Base-by-base conservation (phyloP, 2,113 vertebrate genomes). In the Regulus satrapa region DNA sequence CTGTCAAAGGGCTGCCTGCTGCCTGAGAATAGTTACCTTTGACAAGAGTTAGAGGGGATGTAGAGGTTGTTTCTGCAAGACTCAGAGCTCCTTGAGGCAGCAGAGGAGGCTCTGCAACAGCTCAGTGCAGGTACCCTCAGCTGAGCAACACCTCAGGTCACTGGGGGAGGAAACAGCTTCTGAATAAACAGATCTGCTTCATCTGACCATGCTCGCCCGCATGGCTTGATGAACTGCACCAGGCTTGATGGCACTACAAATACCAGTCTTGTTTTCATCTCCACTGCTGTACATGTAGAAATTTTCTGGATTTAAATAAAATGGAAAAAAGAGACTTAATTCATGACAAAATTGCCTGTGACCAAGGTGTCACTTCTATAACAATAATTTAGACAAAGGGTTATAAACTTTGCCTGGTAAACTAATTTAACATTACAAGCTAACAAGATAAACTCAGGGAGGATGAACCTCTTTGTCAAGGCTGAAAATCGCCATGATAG, bases 21-120 rank as follows among this genome's bases (percentile, higher is more conserved):
- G 89, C 26, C 89, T 81, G n/a, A 54, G 96, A 97, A 96, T 66
- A 93, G 96, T 73, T 96, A 96, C 76, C 87, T 94, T 95, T 76
- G 85, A 67, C 56, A 58, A 43, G 85, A 83, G 85, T 61, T 88
- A 29, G 88, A 92, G 45, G 63, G 63, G 88, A 89, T 59, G 41
- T 71, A 91, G 78, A 40, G 81, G 62, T 51, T 95, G 31, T 94
- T 97, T 95, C 92, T 95, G 77, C 29, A 81, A 69, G 51, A 36
- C 66, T 95, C 76, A 58, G 69, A 85, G 64, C 74, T 93, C 75
- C 89, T 48, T 72, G 68, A 94, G 92, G 90, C 18, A 66, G 79
- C 5, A n/a, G 41, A 52, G 73, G 86, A 94, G 76, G n/a, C 46
- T 94, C 86, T 85, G 36, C 76, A 87, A 79, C 31, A 78, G 71